Evolutionary conservation across 2,113 vertebrate genomes (phyloP).

Genomic region (Macheiramphus alcinus): DNA sequence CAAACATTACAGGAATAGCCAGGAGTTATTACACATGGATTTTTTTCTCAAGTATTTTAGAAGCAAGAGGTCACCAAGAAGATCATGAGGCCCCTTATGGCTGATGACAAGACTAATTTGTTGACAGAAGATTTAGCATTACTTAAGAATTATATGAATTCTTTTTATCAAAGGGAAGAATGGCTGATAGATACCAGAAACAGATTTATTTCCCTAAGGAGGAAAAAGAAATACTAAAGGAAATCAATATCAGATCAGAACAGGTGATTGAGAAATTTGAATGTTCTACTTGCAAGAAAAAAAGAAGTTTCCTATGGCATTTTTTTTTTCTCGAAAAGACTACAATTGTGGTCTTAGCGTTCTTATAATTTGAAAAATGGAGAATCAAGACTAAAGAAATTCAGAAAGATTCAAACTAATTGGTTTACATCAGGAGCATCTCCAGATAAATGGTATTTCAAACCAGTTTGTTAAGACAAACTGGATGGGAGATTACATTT

Average conservation of each 20-base stretch:
- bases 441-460: neutral
- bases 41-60: constrained; percentile 43
- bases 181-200: constrained; percentile 66
- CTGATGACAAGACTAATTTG: constrained; percentile 70
- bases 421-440: neutral
- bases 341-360: neutral
- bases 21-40: neutral
- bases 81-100: constrained; percentile 66
- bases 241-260: constrained; percentile 68
- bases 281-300: neutral
- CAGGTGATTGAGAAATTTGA: constrained; percentile 62
- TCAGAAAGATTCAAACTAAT: neutral
- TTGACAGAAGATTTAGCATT: constrained; percentile 69
- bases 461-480: neutral
- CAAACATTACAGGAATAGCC: neutral
- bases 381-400: neutral
- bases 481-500: neutral
- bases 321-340: neutral
- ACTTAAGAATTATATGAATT: constrained; percentile 69
- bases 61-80: constrained; percentile 61
- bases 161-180: constrained; percentile 65
- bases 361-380: neutral
- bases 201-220: constrained; percentile 68
- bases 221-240: constrained; percentile 58
- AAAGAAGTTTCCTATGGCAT: neutral